phyloP scores from a whole-genome alignment of 2,797 vertebrate species.

The Poecilia wingei region DNA sequence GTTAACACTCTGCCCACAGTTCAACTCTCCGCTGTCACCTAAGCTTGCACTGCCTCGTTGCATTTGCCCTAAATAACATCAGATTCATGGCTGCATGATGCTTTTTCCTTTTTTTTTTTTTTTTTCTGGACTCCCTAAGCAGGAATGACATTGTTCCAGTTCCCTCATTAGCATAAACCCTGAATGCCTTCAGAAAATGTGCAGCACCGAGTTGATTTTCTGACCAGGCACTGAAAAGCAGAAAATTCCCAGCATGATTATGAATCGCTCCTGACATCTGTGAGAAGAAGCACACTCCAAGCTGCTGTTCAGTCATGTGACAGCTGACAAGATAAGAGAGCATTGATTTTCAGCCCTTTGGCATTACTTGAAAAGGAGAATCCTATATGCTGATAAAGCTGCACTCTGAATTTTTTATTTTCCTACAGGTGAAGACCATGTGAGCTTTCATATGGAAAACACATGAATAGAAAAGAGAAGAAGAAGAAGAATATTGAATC shows the following conservation, averaged over 20 bases:
- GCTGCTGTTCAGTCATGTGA: constrained; percentile 42
- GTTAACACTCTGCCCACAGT: constrained; percentile 23
- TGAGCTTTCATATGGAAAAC: constrained; percentile 33
- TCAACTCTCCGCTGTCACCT: constrained; percentile 37
- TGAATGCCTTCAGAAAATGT: constrained; percentile 29
- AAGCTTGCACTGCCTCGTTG: constrained; percentile 27
- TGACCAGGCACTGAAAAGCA: constrained; percentile 28
- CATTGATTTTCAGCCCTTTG: constrained; percentile 52
- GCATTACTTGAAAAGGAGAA: constrained; percentile 55
- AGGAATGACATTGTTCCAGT: constrained; percentile 33
- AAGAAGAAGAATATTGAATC: constrained; percentile 13
- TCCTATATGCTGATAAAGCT: constrained; percentile 39
- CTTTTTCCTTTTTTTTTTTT: not conserved
- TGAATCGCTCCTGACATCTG: constrained; percentile 44
- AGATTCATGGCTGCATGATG: not conserved
- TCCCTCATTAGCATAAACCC: constrained; percentile 36
- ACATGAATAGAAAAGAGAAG: constrained; percentile 24
- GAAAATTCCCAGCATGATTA: constrained; percentile 22
- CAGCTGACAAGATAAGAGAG: constrained; percentile 58
- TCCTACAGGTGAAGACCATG: constrained; percentile 41
- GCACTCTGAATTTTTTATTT: constrained; percentile 16
- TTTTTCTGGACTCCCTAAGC: not conserved
- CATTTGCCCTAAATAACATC: constrained; percentile 5
- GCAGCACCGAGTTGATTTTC: constrained; percentile 33
- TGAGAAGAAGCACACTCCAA: constrained; percentile 29